These are phyloP conservation scores for Epinotia ramella DNA, from an alignment of 2,888 invertebrate genomes.

Conservation along the genomic window DNA sequence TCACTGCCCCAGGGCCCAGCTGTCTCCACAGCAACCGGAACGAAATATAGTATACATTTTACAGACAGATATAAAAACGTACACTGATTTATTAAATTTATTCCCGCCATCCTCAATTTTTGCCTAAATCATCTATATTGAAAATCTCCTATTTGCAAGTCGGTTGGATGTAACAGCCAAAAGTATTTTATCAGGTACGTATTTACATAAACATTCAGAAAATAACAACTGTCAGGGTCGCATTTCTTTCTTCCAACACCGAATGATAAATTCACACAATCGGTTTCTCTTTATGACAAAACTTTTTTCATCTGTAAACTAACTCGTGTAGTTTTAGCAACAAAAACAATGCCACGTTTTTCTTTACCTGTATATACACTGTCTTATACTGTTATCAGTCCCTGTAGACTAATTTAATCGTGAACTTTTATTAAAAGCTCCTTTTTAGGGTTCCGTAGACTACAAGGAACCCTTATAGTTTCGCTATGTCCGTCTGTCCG, in stretches of 20 bases:
- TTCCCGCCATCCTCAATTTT: too few relatives aligned
- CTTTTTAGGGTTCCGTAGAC: too few relatives aligned
- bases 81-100: too few relatives aligned
- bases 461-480: too few relatives aligned
- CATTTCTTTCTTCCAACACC: neutral
- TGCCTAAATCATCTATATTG: too few relatives aligned
- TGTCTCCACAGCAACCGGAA: too few relatives aligned
- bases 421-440: neutral
- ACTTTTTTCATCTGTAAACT: neutral
- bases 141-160: neutral
- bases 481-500: too few relatives aligned
- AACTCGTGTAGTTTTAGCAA: neutral
- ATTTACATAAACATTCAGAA: neutral
- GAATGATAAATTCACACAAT: neutral
- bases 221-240: neutral
- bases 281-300: neutral
- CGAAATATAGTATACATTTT: too few relatives aligned
- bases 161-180: neutral
- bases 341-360: neutral
- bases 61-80: too few relatives aligned
- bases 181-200: neutral
- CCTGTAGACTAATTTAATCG: neutral
- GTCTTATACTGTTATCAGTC: neutral
- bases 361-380: neutral
- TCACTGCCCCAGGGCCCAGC: too few relatives aligned